A percentile compares a stretch with the other conserved stretches of the same genome.
Conservation (phyloP, 2,888 invertebrate species). For the Holacanthella duospinosa region DNA sequence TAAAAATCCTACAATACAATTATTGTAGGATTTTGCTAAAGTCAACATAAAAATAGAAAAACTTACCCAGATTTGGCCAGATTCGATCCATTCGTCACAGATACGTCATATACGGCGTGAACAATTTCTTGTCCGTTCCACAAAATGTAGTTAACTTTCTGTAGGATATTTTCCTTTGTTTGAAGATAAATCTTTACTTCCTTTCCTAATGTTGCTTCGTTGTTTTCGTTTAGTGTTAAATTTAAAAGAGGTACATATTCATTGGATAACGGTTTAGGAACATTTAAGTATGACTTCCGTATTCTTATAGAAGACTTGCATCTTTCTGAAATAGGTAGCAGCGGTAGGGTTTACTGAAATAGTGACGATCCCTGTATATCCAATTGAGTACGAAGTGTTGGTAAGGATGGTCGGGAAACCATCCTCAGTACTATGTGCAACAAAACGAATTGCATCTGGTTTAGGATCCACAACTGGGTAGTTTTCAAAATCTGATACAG, state of each 20-base stretch:
- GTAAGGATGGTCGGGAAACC: neutral
- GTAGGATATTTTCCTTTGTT: neutral
- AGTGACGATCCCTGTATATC: neutral
- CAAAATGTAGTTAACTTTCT: slow-evolving; percentile 2
- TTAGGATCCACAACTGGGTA: neutral
- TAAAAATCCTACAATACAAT: too few species aligned
- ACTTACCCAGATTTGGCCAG: too few species aligned
- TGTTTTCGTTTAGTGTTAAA: neutral
- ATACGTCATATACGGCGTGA: neutral
- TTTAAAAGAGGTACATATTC: neutral
- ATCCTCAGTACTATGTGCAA: neutral
- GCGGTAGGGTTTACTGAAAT: neutral
- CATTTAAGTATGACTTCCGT: neutral
- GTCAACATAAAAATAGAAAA: too few species aligned
- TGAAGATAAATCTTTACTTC: neutral
- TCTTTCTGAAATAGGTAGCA: neutral
- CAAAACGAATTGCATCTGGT: neutral
- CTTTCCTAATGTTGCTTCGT: neutral
- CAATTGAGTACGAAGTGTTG: neutral
- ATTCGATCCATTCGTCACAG: neutral
- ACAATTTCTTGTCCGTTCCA: slow-evolving; percentile 5
- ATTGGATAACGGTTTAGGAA: neutral
- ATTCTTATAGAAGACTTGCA: neutral
- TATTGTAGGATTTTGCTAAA: too few species aligned
- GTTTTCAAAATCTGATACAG: neutral